A percentile compares a stretch with the other conserved stretches of the same genome.
Conservation (phyloP, 2,113 vertebrate genomes). For the Pao palembangensis region DNA sequence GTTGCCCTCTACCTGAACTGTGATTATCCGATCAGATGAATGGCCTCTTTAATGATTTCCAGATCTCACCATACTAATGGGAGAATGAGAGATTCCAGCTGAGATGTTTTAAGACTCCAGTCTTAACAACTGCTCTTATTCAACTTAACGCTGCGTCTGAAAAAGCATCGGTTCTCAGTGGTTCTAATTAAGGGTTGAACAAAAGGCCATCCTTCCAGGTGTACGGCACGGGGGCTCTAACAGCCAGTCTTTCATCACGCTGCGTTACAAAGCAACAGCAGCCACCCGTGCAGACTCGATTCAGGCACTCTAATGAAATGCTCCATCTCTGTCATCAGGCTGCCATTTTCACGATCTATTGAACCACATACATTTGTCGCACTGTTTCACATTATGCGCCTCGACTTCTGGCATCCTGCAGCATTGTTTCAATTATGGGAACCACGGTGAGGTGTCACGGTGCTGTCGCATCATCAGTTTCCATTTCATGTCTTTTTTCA, state of each 20-base stretch:
- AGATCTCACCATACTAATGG: not conserved
- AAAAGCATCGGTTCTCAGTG: not conserved
- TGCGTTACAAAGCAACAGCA: slow-evolving; percentile 30
- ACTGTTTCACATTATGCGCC: slow-evolving; percentile 49
- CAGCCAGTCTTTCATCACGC: slow-evolving; percentile 41
- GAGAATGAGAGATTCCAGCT: not conserved
- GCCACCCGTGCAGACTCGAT: slow-evolving; percentile 37
- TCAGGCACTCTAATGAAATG: slow-evolving; percentile 62
- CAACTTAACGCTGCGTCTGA: slow-evolving; percentile 1
- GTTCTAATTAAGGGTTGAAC: slow-evolving; percentile 42
- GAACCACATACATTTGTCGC: slow-evolving; percentile 51
- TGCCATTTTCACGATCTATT: slow-evolving; percentile 64
- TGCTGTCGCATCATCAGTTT: slow-evolving; percentile 37
- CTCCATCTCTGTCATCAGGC: slow-evolving; percentile 64
- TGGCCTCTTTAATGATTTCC: slow-evolving; percentile 1
- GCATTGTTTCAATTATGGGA: slow-evolving; percentile 51
- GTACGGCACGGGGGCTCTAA: slow-evolving; percentile 32
- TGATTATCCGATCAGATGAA: slow-evolving; percentile 13
- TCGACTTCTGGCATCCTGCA: slow-evolving; percentile 37
- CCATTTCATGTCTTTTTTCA: slow-evolving; percentile 30
- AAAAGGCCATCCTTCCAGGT: slow-evolving; percentile 50
- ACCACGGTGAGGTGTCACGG: not conserved
- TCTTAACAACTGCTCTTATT: not conserved
- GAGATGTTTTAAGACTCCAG: not conserved
- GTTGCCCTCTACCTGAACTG: not conserved